Base-by-base conservation (phyloP, 2,113 vertebrate species). In the Lepus timidus region DNA sequence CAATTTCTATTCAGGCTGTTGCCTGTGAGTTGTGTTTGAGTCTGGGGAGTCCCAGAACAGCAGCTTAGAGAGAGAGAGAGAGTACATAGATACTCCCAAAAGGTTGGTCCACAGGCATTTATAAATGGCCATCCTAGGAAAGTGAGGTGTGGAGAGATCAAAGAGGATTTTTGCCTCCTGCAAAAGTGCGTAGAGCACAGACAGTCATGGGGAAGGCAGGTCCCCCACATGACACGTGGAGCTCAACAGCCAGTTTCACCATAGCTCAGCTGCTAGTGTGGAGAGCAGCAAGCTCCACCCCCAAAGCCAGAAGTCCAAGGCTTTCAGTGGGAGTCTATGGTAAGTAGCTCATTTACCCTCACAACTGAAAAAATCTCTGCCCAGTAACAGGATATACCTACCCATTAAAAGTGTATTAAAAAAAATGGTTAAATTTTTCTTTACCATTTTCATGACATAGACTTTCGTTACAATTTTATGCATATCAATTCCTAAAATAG, bases 261-360 rank as follows among this genome's bases (percentile, higher is more conserved):
- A 44, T 52, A 61, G 55, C n/a, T 14, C 39, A 29, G n/a, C n/a
- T 79, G 10, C 8, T 17, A 68, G 20, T 49, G 14, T 33, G 29
- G 11, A 85, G 0, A 22, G 6, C 55, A 36, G 0, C 5, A 61
- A 62, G 33, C 4, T 17, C 74, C 7, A 10, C 20, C 13, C 67
- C 36, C 51, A 71, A 31, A 81, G 58, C n/a, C 73, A 55, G 74
- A 64, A 44, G 83, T n/a, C 22, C 55, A 65, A 71, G 83, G 23
- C 62, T 94, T 74, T 12, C 4, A 0, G 61, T 5, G 4, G 85
- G 31, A 55, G 29, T 70, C 29, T n/a, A 31, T 67, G 88, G 93
- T 96, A 79, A 96, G 88, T 62, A 83, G 36, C 44, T 91, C 51
- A 67, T 36, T 79, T 70, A 39, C 27, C 22, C 65, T 16, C 16